These are phyloP conservation scores for Solen grandis DNA, from an alignment of 1,140 invertebrate genomes.

Conservation along the genomic window DNA sequence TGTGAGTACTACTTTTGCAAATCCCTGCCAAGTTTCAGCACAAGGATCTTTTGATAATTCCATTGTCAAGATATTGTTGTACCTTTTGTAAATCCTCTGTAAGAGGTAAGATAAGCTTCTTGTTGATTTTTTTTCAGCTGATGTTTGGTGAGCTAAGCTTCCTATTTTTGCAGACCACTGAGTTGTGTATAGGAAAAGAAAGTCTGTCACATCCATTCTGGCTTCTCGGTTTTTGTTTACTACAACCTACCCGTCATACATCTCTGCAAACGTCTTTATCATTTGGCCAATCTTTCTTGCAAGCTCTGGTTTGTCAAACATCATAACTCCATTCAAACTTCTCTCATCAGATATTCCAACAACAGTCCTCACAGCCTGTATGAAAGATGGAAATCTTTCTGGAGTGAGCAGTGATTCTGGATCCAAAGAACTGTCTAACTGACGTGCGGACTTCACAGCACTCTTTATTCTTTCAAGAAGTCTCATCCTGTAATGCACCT, in stretches of 20 bases:
- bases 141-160: conserved; percentile 33
- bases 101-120: conserved; percentile 14
- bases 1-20: conserved; percentile 16
- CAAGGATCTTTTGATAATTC: conserved; percentile 10
- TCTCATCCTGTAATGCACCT: conserved; percentile 25
- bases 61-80: conserved; percentile 15
- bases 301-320: conserved; percentile 31
- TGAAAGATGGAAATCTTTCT: conserved; percentile 7
- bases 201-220: conserved; percentile 9
- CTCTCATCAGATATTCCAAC: conserved; percentile 22
- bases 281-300: conserved; percentile 11
- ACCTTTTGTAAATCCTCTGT: conserved; percentile 10
- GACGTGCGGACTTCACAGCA: background rate
- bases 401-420: background rate
- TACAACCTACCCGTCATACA: background rate
- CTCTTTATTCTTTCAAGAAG: conserved; percentile 17
- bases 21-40: conserved; percentile 13
- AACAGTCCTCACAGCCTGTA: conserved; percentile 1
- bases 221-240: background rate
- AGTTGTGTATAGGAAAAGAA: conserved; percentile 11
- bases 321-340: conserved; percentile 37
- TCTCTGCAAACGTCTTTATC: conserved; percentile 12
- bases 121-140: conserved; percentile 21
- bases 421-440: background rate
- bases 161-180: conserved; percentile 21